These are phyloP conservation scores for Hiodon tergisus DNA, from an alignment of 2,113 vertebrate genomes.

Conservation along the genomic window DNA sequence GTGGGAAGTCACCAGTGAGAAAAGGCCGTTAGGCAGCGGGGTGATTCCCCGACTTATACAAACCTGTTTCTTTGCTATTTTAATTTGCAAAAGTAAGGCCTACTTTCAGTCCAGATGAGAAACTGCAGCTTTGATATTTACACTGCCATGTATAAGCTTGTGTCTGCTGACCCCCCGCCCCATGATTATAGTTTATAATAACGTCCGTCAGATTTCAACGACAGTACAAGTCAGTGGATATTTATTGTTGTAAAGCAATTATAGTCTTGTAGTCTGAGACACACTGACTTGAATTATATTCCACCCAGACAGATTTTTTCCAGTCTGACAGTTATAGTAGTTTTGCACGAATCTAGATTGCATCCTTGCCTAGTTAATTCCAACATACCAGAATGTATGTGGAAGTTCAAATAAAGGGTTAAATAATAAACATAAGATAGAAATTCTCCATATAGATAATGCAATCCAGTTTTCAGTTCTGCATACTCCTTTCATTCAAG, in stretches of 20 bases:
- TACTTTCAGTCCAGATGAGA: neutral
- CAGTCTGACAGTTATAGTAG: neutral
- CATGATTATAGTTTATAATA: neutral
- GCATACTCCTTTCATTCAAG: too few relatives aligned
- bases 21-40: neutral
- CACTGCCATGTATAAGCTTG: neutral
- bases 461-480: too few relatives aligned
- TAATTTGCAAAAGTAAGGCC: neutral
- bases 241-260: too few relatives aligned
- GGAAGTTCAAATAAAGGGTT: too few relatives aligned
- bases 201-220: neutral
- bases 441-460: too few relatives aligned
- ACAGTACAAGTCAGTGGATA: neutral
- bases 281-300: neutral
- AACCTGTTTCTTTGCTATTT: neutral
- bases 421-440: too few relatives aligned
- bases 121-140: neutral
- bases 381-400: too few relatives aligned
- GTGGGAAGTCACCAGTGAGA: neutral
- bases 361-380: too few relatives aligned
- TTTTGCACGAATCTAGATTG: too few relatives aligned
- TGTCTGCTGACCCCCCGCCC: neutral
- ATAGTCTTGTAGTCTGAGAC: neutral
- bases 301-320: neutral
- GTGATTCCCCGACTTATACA: slow-evolving; percentile 7